These are phyloP conservation scores for Marmota monax DNA, from an alignment of 2,113 vertebrate species.

Conservation along the genomic window DNA sequence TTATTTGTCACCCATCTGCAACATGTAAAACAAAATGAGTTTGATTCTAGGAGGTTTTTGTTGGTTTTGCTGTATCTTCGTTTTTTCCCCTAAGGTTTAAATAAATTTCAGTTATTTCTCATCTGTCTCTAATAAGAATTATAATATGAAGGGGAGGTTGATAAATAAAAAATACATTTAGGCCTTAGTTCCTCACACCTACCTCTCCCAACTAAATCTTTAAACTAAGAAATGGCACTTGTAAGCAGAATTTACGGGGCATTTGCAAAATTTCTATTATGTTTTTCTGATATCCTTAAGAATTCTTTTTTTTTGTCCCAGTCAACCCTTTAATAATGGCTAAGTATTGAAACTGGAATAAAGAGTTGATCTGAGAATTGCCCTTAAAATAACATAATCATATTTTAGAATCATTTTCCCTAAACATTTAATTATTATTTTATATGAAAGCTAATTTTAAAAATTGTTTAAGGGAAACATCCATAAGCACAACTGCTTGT, in stretches of 20 bases:
- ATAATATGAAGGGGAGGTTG: neutral
- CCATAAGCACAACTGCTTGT: conserved; percentile 21
- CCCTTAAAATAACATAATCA: neutral
- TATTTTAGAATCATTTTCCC: neutral
- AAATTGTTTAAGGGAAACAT: conserved; percentile 1
- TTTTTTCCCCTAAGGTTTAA: conserved; percentile 33
- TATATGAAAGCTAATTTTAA: conserved; percentile 39
- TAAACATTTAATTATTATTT: conserved; percentile 24
- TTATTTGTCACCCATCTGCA: neutral
- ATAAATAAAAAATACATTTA: conserved; percentile 53
- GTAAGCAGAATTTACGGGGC: conserved; percentile 49
- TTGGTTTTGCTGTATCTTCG: neutral
- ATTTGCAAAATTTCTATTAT: neutral
- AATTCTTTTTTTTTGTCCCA: conserved; percentile 48
- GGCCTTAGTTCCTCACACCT: neutral
- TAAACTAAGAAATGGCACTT: conserved; percentile 26
- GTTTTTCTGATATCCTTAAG: conserved; percentile 8
- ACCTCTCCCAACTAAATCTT: neutral
- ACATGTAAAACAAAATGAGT: neutral
- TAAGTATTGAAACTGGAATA: neutral
- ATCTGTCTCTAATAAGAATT: neutral
- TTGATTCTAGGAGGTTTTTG: neutral
- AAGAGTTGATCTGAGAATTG: neutral
- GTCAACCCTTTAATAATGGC: neutral
- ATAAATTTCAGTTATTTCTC: conserved; percentile 12